Conservation (phyloP, 2,888 invertebrate genomes). For the Clepsis dumicolana region DNA sequence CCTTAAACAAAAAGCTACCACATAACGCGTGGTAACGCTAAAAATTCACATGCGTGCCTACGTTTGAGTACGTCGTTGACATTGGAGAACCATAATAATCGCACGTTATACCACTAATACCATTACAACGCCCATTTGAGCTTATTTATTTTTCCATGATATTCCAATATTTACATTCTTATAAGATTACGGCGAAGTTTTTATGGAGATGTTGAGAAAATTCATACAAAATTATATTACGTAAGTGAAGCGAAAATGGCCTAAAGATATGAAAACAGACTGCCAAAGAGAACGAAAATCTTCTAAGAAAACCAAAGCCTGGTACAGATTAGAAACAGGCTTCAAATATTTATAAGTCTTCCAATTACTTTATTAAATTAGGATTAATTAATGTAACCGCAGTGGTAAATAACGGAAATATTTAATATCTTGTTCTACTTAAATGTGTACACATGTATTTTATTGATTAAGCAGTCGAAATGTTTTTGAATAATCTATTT, state of each 20-base stretch:
- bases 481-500: too few relatives aligned
- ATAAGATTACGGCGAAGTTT: neutral
- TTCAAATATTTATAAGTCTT: neutral
- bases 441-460: too few relatives aligned
- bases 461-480: too few relatives aligned
- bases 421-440: too few relatives aligned
- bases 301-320: neutral
- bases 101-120: neutral
- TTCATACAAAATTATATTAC: constrained; percentile 4
- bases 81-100: neutral
- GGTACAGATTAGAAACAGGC: neutral
- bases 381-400: neutral
- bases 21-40: too few relatives aligned
- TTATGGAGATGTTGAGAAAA: neutral
- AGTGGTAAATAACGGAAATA: too few relatives aligned
- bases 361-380: constrained; percentile 5
- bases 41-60: too few relatives aligned
- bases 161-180: neutral
- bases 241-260: constrained; percentile 7
- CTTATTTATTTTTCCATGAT: neutral
- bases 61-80: neutral
- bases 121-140: neutral
- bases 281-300: neutral
- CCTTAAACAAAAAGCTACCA: too few relatives aligned
- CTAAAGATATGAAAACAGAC: neutral